Conservation (phyloP, 2,888 invertebrate species). For the Lagria hirta region DNA sequence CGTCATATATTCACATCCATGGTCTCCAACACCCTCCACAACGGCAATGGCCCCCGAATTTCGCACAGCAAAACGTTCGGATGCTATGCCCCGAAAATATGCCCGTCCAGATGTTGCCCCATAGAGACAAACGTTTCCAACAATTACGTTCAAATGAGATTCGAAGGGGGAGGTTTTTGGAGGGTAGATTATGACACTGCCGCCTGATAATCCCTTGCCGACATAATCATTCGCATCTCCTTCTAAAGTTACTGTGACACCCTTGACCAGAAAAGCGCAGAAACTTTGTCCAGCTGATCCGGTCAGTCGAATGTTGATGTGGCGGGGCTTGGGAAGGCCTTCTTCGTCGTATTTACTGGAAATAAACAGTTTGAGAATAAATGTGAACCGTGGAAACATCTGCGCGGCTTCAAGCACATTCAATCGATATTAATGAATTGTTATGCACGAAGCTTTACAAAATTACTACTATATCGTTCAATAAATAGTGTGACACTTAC, state of each 20-base stretch:
- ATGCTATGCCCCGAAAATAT: constrained; percentile 87
- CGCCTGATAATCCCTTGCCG: constrained; percentile 91
- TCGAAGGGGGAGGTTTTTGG: constrained; percentile 83
- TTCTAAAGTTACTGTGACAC: constrained; percentile 85
- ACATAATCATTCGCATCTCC: constrained; percentile 99
- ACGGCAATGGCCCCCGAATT: constrained; percentile 97
- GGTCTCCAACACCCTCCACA: constrained; percentile 98
- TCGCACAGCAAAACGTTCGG: constrained; percentile 97
- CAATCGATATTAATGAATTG: no score
- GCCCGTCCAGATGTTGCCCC: constrained; percentile 95
- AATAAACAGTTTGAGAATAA: constrained; percentile 22
- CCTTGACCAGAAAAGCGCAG: constrained; percentile 93
- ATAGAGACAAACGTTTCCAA: constrained; percentile 96
- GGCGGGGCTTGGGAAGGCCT: constrained; percentile 77
- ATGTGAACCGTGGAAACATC: no score
- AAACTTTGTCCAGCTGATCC: constrained; percentile 99
- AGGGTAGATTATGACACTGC: constrained; percentile 89
- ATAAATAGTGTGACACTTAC: no score
- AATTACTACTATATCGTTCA: no score
- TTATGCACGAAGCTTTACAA: no score
- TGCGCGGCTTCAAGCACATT: no score
- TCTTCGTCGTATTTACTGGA: constrained; percentile 81
- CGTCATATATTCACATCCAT: constrained; percentile 99
- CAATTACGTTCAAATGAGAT: constrained; percentile 94
- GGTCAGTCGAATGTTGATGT: constrained; percentile 76